Conservation (phyloP, 2,888 invertebrate species). For the Bruchidius siliquastri region DNA sequence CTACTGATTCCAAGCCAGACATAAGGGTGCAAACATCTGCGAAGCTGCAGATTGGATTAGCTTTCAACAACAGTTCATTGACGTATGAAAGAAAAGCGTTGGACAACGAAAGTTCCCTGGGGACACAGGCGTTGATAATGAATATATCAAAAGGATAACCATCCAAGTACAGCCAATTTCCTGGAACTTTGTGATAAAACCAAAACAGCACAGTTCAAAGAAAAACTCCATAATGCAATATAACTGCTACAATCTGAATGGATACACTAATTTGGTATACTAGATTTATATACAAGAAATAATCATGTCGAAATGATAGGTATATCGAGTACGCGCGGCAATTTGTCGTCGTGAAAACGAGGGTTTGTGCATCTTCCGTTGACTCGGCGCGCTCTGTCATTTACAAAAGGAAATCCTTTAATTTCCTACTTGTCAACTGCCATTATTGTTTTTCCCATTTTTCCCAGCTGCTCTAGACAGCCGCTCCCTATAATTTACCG, state of each 20-base stretch:
- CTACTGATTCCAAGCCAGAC: no score
- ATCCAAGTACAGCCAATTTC: no score
- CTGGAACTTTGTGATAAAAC: no score
- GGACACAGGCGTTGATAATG: no score
- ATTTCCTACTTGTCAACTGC: slow-evolving; percentile 2
- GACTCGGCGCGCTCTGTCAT: slow-evolving; percentile 1
- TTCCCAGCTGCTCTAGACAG: neutral
- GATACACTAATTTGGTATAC: neutral
- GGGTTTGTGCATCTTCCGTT: neutral
- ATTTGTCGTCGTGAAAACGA: neutral
- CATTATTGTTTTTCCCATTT: slow-evolving; percentile 1
- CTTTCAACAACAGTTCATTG: no score
- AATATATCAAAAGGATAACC: no score
- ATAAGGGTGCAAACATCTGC: no score
- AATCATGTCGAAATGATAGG: neutral
- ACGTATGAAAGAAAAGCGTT: no score
- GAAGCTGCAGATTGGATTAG: no score
- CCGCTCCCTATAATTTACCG: neutral
- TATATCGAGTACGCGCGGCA: neutral
- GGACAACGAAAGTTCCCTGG: no score
- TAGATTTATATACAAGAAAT: neutral
- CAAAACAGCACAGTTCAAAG: neutral
- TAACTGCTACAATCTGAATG: neutral
- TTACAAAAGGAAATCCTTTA: slow-evolving; percentile 3
- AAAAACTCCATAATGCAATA: neutral